Conservation (phyloP, 2,113 vertebrate genomes). For the Labeo catla region DNA sequence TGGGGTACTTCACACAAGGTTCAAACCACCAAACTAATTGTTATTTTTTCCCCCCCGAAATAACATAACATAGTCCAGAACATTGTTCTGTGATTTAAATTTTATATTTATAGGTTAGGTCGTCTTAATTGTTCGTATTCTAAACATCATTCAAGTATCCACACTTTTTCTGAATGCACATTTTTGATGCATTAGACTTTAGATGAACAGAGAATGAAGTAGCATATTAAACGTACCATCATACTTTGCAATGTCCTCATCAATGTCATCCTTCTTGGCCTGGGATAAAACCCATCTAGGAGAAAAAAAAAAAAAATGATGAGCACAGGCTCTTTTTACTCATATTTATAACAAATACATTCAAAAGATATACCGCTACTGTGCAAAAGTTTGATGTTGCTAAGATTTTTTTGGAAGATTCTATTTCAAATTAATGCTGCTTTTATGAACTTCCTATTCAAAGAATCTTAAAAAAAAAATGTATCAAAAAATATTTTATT, state of each 20-base stretch:
- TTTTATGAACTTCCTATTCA: no score
- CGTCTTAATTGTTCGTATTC: neutral
- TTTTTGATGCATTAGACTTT: neutral
- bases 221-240: conserved; percentile 80
- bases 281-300: conserved; percentile 90
- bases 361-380: neutral
- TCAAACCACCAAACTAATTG: neutral
- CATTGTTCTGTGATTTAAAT: neutral
- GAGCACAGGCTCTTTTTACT: neutral
- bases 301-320: conserved; percentile 24
- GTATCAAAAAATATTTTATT: no score
- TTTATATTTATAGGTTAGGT: neutral
- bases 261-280: conserved; percentile 94
- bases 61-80: no score
- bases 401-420: neutral
- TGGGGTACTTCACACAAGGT: neutral
- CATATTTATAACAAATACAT: neutral
- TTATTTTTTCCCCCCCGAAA: no score
- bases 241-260: conserved; percentile 97
- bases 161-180: neutral
- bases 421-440: neutral
- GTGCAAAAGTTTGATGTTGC: neutral
- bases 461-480: no score
- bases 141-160: neutral
- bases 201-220: neutral